Conservation (phyloP, 2,888 invertebrate species). For the Cephus nigrinus region DNA sequence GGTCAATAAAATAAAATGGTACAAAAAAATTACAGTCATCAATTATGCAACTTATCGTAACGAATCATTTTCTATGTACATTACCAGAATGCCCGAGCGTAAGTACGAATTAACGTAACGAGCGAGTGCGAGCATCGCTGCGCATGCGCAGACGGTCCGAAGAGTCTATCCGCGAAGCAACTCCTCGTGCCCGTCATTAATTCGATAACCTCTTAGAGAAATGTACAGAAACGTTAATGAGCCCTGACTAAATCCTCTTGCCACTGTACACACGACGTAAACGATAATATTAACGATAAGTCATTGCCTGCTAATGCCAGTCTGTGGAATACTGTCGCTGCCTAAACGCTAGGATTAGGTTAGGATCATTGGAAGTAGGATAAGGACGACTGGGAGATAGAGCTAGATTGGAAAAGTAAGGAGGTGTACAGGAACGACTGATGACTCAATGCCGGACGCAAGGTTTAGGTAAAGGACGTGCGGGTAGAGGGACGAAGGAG, state of each 20-base stretch:
- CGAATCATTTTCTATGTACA: constrained; percentile 1
- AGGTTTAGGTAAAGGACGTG: neutral
- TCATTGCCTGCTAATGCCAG: constrained; percentile 56
- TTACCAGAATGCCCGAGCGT: neutral
- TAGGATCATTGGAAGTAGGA: neutral
- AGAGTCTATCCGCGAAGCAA: neutral
- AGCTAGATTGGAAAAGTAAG: constrained; percentile 10
- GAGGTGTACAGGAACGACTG: neutral
- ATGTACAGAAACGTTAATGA: constrained; percentile 50
- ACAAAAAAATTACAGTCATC: neutral
- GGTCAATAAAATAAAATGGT: constrained; percentile 15
- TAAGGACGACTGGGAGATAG: constrained; percentile 10
- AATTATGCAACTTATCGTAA: neutral
- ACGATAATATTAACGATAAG: constrained; percentile 56
- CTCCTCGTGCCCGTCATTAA: neutral
- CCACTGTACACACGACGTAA: constrained; percentile 62
- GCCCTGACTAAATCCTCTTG: constrained; percentile 45
- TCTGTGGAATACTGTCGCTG: constrained; percentile 60
- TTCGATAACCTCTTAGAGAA: constrained; percentile 28
- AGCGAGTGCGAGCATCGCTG: neutral
- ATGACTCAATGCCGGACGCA: constrained; percentile 4
- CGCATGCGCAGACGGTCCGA: neutral
- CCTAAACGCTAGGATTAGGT: constrained; percentile 43
- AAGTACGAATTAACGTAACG: neutral
- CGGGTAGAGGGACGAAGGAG: neutral